Base-by-base conservation (phyloP, 2,113 vertebrate species). In the Cromileptes altivelis region DNA sequence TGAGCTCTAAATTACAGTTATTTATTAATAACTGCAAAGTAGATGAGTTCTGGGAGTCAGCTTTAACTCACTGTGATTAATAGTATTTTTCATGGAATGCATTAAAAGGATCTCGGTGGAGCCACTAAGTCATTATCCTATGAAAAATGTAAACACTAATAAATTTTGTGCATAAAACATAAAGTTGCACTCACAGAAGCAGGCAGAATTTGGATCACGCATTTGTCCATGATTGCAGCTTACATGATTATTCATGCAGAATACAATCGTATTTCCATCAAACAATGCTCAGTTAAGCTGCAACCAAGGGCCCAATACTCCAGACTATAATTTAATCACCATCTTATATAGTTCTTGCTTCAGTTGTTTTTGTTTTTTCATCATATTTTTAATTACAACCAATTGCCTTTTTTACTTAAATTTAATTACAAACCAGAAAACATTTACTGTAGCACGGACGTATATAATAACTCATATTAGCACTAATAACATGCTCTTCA, bases 201-300 rank as follows among this genome's bases (percentile, higher is more conserved):
- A 64, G 17, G 19, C 27, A 7, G 17, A 52, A 80, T 70, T 88
- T 37, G 50, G 45, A 78, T 69, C 68, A 40, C 63, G 52, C 40
- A 74, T 92, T 84, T 87, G 30, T 58, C 57, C 62, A 78, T 62
- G 81, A 86, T 52, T 81, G 75, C 68, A 70, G 55, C 49, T 75
- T 62, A 65, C 45, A 65, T 65, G 55, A 75, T 84, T 77, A 75
- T 90, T 81, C 67, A 75, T 76, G 75, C 62, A 56, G 68, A 74
- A 84, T 33, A 45, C 57, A 19, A 17, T 79, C 49, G 70, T 47
- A 40, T 76, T 87, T 74, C 62, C 17, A n/a, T 67, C 27, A 45
- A 81, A 62, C 42, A 49, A 70, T 61, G 60, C 27, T 68, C 45
- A 82, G 37, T 78, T 72, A 74, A 53, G 69, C 75, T 23, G 30